Percentiles rank a stretch among this genome's conserved stretches.
Evolutionary conservation across 2,113 vertebrate genomes (phyloP).

Genomic region (Eudyptes chrysolophus): DNA sequence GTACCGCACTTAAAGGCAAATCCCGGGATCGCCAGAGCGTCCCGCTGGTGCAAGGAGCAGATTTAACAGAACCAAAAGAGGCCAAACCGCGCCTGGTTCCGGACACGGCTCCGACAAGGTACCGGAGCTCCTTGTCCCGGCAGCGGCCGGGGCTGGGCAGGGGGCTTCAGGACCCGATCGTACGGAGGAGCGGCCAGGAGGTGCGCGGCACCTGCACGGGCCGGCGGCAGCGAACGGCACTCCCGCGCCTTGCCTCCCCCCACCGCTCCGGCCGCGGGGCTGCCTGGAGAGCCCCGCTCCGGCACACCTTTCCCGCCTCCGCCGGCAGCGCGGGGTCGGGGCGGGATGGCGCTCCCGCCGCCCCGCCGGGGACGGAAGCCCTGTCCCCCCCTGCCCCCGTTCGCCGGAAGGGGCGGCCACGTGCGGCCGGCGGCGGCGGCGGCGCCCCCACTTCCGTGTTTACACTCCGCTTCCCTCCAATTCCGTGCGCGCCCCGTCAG

Average conservation of each 20-base stretch:
- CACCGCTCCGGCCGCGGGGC: background rate
- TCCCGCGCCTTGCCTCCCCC: too few species aligned
- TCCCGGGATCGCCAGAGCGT: fast-evolving
- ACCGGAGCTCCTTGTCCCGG: fast-evolving
- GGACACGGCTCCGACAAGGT: fast-evolving
- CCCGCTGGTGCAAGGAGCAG: fast-evolving
- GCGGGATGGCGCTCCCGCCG: conserved; percentile 16
- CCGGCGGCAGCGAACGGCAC: too few species aligned
- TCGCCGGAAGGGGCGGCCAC: background rate
- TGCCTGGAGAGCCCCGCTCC: too few species aligned
- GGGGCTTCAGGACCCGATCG: fast-evolving
- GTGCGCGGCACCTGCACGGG: background rate
- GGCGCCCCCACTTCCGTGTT: conserved; percentile 70
- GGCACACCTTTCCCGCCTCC: background rate
- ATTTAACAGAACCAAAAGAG: fast-evolving
- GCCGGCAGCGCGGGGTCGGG: background rate
- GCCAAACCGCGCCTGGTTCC: fast-evolving
- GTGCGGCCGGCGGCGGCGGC: background rate
- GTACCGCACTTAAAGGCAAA: background rate
- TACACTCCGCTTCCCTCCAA: conserved; percentile 80
- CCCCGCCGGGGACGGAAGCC: background rate
- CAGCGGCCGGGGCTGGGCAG: background rate
- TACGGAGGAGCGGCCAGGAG: background rate
- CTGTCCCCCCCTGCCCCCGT: background rate
- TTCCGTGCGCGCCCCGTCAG: conserved; percentile 71